phyloP scores from a whole-genome alignment of 2,888 invertebrate genomes.

The Agrypnus murinus region DNA sequence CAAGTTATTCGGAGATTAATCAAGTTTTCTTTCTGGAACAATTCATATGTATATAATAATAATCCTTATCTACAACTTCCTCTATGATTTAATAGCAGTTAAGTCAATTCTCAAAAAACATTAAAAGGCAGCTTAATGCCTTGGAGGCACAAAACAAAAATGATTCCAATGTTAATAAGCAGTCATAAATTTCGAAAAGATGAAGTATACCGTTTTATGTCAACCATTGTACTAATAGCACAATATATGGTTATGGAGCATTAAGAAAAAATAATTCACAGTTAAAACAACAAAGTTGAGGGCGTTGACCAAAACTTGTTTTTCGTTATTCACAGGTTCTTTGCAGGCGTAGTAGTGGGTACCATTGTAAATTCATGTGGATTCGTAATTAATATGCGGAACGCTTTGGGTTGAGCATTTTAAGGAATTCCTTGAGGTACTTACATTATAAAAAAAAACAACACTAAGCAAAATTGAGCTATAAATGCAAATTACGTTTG shows the following conservation, averaged over 20 bases:
- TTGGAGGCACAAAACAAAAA: no score
- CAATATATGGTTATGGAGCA: conserved; percentile 9
- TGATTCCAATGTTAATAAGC: no score
- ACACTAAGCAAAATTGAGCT: conserved; percentile 32
- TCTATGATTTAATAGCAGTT: no score
- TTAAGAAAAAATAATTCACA: conserved; percentile 25
- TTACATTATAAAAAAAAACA: background rate
- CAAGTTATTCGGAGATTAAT: no score
- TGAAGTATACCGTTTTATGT: conserved; percentile 9
- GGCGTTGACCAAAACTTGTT: conserved; percentile 47
- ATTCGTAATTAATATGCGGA: conserved; percentile 44
- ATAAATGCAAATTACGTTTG: conserved; percentile 31
- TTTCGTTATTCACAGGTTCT: conserved; percentile 26
- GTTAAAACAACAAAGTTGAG: conserved; percentile 41
- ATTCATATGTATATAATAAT: no score
- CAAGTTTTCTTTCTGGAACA: no score
- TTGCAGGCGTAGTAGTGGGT: conserved; percentile 23
- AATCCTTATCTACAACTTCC: no score
- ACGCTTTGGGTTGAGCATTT: conserved; percentile 22
- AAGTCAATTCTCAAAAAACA: no score
- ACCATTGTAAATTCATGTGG: conserved; percentile 39
- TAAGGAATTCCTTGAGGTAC: conserved; percentile 26
- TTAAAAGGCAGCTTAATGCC: no score
- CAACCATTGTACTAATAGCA: background rate
- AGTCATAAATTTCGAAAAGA: background rate